Evolutionary conservation across 2,113 vertebrate species (phyloP).

Genomic region (Edolisoma coerulescens): DNA sequence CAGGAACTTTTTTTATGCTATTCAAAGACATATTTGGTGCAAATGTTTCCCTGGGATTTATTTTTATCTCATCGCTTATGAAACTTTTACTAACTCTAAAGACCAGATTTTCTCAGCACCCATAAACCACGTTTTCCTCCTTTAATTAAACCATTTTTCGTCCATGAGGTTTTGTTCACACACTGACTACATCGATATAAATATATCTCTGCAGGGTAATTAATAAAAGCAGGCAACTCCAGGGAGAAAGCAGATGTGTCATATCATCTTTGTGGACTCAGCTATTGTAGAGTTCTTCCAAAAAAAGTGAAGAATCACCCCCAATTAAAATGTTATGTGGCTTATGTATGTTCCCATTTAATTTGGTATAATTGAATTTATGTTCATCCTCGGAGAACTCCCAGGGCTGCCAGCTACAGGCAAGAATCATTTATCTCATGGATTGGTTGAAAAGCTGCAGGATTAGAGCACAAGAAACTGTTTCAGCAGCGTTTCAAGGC

Average conservation of each 20-base stretch:
- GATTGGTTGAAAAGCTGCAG: background rate
- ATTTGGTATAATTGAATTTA: background rate
- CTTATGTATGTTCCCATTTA: background rate
- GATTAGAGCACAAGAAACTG: constrained; percentile 2
- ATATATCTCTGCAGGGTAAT: background rate
- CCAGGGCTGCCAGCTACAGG: background rate
- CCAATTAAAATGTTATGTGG: background rate
- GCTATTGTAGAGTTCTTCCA: background rate
- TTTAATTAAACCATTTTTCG: background rate
- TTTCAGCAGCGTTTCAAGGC: background rate
- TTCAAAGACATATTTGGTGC: background rate
- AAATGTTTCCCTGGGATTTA: background rate
- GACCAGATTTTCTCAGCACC: background rate
- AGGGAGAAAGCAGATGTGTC: background rate
- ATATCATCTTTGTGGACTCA: background rate
- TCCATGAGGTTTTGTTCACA: constrained; percentile 14
- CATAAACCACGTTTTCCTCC: background rate
- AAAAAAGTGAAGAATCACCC: background rate
- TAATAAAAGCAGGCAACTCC: background rate
- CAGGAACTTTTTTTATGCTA: background rate
- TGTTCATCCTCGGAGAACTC: background rate
- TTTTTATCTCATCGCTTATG: background rate
- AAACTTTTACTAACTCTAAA: background rate
- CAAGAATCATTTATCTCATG: background rate
- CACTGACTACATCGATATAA: background rate